Percentiles rank a stretch among this genome's conserved stretches.
Evolutionary conservation across 2,113 vertebrate species (phyloP).

Genomic region (Callipepla squamata): DNA sequence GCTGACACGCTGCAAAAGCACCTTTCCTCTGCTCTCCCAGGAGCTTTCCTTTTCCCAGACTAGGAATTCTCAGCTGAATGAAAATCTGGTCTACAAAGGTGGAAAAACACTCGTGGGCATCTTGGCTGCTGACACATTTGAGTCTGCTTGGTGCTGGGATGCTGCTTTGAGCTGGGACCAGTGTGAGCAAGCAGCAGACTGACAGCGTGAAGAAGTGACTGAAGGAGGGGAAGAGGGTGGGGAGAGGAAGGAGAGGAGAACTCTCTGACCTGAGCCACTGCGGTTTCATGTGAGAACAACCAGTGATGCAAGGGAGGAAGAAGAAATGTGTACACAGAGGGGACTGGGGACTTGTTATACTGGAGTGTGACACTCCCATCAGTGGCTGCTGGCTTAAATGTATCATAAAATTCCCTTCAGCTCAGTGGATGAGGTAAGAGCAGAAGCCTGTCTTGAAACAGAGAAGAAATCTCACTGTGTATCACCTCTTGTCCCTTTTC

Average conservation of each 20-base stretch:
- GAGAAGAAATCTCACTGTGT: not conserved
- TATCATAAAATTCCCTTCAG: not conserved
- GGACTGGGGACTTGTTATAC: not conserved
- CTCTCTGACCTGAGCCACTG: not conserved
- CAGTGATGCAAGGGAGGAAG: not conserved
- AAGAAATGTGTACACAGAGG: not conserved
- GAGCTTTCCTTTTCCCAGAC: not conserved
- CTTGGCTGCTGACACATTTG: not conserved
- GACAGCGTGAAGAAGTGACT: not conserved
- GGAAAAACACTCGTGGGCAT: not conserved
- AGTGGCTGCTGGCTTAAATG: not conserved
- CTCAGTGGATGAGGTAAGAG: not conserved
- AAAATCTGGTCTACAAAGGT: not conserved
- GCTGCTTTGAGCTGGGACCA: not conserved
- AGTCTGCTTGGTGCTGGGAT: not conserved
- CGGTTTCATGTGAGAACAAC: not conserved
- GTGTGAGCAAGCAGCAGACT: not conserved
- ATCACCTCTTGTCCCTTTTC: not conserved
- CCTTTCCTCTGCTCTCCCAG: not conserved
- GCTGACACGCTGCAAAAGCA: not conserved
- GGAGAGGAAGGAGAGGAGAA: not conserved
- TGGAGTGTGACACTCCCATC: not conserved
- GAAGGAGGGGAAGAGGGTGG: not conserved
- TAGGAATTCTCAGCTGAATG: not conserved
- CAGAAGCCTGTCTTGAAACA: not conserved